Evolutionary conservation across 2,113 vertebrate genomes (phyloP), one percentile per base, ranked within the genome.

Genomic region (Spea multiplicata): DNA sequence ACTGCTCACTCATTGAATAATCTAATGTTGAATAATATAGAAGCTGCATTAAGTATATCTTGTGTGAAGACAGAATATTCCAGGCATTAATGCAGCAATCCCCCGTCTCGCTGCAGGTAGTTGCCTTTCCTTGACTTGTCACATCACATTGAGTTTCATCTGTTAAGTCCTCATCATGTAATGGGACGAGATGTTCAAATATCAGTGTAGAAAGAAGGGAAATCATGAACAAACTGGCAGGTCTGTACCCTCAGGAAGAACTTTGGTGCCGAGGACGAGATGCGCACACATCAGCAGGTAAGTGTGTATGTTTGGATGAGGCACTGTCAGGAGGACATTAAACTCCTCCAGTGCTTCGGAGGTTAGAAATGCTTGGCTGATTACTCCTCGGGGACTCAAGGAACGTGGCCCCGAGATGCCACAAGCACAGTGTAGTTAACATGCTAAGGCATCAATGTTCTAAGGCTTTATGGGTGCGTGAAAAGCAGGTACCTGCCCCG

Each of bases 231-330:
- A 8, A 66, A 47, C 55, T 59, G 79, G 57, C 64, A 70, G 55
- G 45, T 81, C 47, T 80, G 55, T 78, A 66, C 74, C 59, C 71
- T 77, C 68, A 77, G 73, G 81, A 73, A 44, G 66, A 74, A 61
- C 70, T 73, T 73, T 3, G 8, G 10, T 69, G 65, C 52, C 46
- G 65, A 67, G 68, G 46, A 9, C 71, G 30, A 72, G 76, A 65
- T 49, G 44, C 68, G 64, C 50, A 61, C 78, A 73, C 44, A 74
- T 80, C 78, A 80, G 73, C 78, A 80, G 78, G 71, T 80, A 74
- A 66, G 77, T 73, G 61, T 70, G 44, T 66, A 30, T 59, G 14
- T 73, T 79, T 64, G 10, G 55, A 59, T 12, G 55, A 59, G 55
- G 14, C 14, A 13, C 55, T 12, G 10, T 13, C 4, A 59, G 55